phyloP scores from a whole-genome alignment of 2,888 invertebrate genomes.

The Synanthedon vespiformis region DNA sequence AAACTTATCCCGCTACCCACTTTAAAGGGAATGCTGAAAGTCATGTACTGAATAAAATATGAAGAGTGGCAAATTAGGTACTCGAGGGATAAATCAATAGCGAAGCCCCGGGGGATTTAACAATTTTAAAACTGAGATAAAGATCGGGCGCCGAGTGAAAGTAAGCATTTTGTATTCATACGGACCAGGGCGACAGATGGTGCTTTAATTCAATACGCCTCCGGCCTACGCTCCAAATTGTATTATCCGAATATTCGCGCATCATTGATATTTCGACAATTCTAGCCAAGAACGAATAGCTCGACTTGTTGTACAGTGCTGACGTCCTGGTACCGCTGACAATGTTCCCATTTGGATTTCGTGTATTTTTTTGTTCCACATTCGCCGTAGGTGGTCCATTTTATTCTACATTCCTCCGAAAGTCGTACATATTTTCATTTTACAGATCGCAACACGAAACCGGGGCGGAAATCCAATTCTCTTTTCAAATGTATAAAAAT shows the following conservation, averaged over 20 bases:
- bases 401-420: conserved; percentile 5
- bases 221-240: conserved; percentile 65
- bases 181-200: conserved; percentile 64
- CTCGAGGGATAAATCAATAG: conserved; percentile 62
- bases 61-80: conserved; percentile 52
- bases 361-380: background rate
- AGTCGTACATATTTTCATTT: background rate
- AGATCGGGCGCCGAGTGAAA: conserved; percentile 53
- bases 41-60: conserved; percentile 51
- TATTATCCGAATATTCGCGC: conserved; percentile 66
- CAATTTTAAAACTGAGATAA: conserved; percentile 70
- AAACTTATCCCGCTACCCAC: conserved; percentile 1
- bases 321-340: conserved; percentile 1
- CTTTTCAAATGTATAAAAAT: no score
- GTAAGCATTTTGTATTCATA: conserved; percentile 67
- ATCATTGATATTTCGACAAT: conserved; percentile 69
- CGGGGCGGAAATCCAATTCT: no score
- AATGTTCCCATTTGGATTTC: background rate
- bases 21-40: conserved; percentile 32
- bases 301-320: conserved; percentile 19
- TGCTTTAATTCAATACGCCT: conserved; percentile 67
- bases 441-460: background rate
- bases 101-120: conserved; percentile 53
- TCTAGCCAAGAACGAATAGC: conserved; percentile 36
- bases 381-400: conserved; percentile 16